phyloP scores from a whole-genome alignment of 1,140 invertebrate genomes.

The Battus philenor region DNA sequence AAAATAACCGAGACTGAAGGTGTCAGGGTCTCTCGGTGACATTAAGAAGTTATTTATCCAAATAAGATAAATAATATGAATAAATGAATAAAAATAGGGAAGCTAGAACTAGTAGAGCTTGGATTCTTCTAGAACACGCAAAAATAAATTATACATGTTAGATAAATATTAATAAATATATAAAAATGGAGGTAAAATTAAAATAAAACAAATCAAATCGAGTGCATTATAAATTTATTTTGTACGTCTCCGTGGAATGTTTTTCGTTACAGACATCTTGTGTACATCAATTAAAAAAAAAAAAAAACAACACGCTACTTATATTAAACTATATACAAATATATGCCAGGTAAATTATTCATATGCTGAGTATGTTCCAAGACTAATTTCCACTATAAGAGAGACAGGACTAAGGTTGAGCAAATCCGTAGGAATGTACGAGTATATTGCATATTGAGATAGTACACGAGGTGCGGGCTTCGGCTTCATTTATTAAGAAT shows the following conservation, averaged over 20 bases:
- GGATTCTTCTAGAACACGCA: too few relatives aligned
- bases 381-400: constrained; percentile 48
- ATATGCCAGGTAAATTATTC: constrained; percentile 41
- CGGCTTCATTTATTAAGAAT: constrained; percentile 15
- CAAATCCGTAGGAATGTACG: constrained; percentile 45
- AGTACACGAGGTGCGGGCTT: constrained; percentile 1
- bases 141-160: too few relatives aligned
- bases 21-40: too few relatives aligned
- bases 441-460: constrained; percentile 20
- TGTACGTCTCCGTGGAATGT: constrained; percentile 61
- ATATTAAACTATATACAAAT: constrained; percentile 59
- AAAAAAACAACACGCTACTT: constrained; percentile 49
- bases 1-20: too few relatives aligned
- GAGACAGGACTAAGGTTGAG: constrained; percentile 31
- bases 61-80: too few relatives aligned
- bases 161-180: too few relatives aligned
- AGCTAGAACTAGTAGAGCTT: too few relatives aligned
- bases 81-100: too few relatives aligned
- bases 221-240: constrained; percentile 70
- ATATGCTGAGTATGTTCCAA: constrained; percentile 55
- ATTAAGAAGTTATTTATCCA: too few relatives aligned
- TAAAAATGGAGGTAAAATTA: too few relatives aligned
- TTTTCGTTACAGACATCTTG: constrained; percentile 43
- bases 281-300: too few relatives aligned
- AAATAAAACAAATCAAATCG: constrained; percentile 44